Evolutionary conservation across 2,113 vertebrate species (phyloP), one percentile per base, ranked within the genome.

Genomic region (Eptesicus fuscus): DNA sequence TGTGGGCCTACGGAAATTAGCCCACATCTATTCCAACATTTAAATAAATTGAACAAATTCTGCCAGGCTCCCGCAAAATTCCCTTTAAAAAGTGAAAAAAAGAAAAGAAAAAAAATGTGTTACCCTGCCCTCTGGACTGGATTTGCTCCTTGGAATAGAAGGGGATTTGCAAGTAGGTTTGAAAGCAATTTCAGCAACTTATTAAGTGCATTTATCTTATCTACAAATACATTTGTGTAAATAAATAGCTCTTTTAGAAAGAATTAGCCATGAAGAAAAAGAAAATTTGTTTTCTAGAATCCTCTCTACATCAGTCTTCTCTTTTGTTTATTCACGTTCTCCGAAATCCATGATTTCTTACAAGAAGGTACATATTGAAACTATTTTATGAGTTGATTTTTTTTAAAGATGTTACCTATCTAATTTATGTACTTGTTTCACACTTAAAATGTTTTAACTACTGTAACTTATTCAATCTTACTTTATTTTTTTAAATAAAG

Each of bases 401-500:
- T 94, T 94, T 83, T 74, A 28, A 61, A 92, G 18, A 65, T 87
- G 51, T 80, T 85, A 94, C 88, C 22, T 67, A 14, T 88, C 65
- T 83, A 69, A 80, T 6, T 49, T 47, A 85, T 65, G 8, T 25
- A 83, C 63, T 90, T 92, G 35, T 83, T 92, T 95, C 88, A 88
- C 14, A 83, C n/a, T 80, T 59, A 94, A 14, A 35, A 65, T 96
- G 65, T 67, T 88, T 88, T 47, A 82, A 93, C 20, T 83, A 56
- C 53, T 56, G 53, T 56, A 90, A 97, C 83, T 88, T 95, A 93
- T 93, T 80, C 95, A 96, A 94, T 84, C 59, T 88, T 96, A 96
- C 61, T 2, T 63, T 32, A 32, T 30, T 96, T 96, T 97, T 97
- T 96, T 92, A 67, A 94, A 92, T 97, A 96, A 95, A 94, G 44